Conservation (phyloP, 2,113 vertebrate species). For the Phyllostomus discolor region DNA sequence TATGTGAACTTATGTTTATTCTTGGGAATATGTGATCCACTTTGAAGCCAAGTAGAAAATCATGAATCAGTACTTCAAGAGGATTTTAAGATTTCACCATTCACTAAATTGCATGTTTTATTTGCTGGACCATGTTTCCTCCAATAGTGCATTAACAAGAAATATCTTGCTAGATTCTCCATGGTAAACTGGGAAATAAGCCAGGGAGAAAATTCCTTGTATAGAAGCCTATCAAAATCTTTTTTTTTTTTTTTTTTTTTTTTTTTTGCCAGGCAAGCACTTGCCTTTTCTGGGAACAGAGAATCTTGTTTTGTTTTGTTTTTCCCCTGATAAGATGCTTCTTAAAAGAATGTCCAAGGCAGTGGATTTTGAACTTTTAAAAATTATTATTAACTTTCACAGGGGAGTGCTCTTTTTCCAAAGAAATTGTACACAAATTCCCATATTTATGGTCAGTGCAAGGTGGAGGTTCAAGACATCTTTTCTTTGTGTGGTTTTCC, state of each 20-base stretch:
- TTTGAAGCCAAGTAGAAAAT: conserved; percentile 40
- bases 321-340: not conserved
- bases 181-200: not conserved
- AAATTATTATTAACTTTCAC: not conserved
- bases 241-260: not conserved
- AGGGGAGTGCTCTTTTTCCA: not conserved
- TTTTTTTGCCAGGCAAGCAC: not conserved
- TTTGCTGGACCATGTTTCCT: not conserved
- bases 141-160: conserved; percentile 28
- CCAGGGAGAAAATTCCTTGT: not conserved
- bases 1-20: not conserved
- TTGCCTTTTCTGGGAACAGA: not conserved
- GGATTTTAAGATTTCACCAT: conserved; percentile 4
- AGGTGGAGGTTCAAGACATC: not conserved
- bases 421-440: not conserved
- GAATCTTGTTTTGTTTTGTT: not conserved
- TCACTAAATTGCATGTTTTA: conserved; percentile 39
- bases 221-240: not conserved
- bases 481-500: not conserved
- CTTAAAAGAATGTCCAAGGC: not conserved
- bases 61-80: conserved; percentile 25
- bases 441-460: not conserved
- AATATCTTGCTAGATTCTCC: conserved; percentile 8
- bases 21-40: conserved; percentile 11
- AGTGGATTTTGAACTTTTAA: not conserved